Base-by-base conservation (phyloP, 2,888 invertebrate species). In the Eristalis tenax region DNA sequence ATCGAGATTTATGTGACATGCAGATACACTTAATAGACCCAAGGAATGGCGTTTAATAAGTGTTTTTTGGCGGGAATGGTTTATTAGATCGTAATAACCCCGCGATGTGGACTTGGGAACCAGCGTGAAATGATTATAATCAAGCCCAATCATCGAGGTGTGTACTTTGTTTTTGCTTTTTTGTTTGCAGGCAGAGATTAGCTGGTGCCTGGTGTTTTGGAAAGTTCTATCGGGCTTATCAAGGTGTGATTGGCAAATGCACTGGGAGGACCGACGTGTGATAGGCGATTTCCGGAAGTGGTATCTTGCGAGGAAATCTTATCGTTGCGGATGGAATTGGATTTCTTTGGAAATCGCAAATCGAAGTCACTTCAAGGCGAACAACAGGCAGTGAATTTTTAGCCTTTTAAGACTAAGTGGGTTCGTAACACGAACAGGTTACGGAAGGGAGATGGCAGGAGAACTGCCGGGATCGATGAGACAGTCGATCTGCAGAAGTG, bases 1-100 rank as follows among this genome's bases (percentile, higher is more conserved):
- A 70, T 79, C 65, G 75, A 79, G 80, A 80, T 84, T 84, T 80
- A 84, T 84, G 75, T 84, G 71, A 75, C 80, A 77, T 80, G 61
- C 50, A 56, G 68, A 69, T 74, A 71, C 57, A 63, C 50, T 50
- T 50, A 50, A 50, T 50, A 50, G 50, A 50, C 18, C 50, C 50
- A 18, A 18, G 50, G 50, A 50, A 50, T 18, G 50, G 50, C 50
- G 50, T 50, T 50, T n/a, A 50, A 50, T 50, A 18, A 50, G 50
- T 50, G 50, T 18, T 50, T 50, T n/a, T 50, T 8, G 50, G 18
- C 18, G 50, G 50, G 50, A 50, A 50, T 50, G 50, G 50, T 50
- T 50, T 50, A 50, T 50, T 50, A 50, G 50, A 50, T 50, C 50
- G 50, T 50, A 50, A 50, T 50, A 18, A n/a, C 18, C 50, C 18